Conservation (phyloP, 2,797 vertebrate species). For the Cichlasoma orientale region DNA sequence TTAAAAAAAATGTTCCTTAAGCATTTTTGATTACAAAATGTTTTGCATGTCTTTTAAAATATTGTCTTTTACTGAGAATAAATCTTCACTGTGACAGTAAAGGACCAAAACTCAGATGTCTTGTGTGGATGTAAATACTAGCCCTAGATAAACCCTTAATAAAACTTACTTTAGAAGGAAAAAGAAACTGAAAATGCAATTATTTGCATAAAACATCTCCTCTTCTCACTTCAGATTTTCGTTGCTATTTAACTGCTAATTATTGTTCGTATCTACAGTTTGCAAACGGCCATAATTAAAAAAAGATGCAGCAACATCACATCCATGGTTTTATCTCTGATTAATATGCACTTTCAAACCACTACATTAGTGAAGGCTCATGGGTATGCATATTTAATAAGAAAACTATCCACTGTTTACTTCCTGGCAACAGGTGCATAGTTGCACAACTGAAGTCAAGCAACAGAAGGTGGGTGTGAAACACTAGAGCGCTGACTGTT, state of each 20-base stretch:
- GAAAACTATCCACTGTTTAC: constrained; percentile 63
- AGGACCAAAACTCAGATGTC: background rate
- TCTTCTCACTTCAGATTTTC: constrained; percentile 11
- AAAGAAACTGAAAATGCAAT: background rate
- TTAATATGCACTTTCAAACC: constrained; percentile 45
- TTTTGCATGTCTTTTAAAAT: background rate
- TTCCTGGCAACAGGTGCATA: constrained; percentile 75
- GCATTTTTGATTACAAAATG: constrained; percentile 7
- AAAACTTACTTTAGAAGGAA: background rate
- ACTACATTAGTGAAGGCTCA: constrained; percentile 44
- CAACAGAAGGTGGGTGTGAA: constrained; percentile 70
- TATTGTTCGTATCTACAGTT: constrained; percentile 24
- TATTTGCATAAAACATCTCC: constrained; percentile 8
- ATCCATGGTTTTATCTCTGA: constrained; percentile 35
- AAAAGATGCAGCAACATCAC: constrained; percentile 20
- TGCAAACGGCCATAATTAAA: constrained; percentile 26
- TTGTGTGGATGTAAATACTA: background rate
- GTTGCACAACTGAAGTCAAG: constrained; percentile 47
- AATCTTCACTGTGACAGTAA: background rate
- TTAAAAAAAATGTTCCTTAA: constrained; percentile 20
- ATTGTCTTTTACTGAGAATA: background rate
- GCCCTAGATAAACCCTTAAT: background rate
- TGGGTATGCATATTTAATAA: constrained; percentile 73
- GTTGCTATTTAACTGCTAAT: constrained; percentile 43
- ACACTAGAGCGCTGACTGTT: constrained; percentile 63